phyloP scores from a whole-genome alignment of 2,797 vertebrate species.

The Diplodus sargus region DNA sequence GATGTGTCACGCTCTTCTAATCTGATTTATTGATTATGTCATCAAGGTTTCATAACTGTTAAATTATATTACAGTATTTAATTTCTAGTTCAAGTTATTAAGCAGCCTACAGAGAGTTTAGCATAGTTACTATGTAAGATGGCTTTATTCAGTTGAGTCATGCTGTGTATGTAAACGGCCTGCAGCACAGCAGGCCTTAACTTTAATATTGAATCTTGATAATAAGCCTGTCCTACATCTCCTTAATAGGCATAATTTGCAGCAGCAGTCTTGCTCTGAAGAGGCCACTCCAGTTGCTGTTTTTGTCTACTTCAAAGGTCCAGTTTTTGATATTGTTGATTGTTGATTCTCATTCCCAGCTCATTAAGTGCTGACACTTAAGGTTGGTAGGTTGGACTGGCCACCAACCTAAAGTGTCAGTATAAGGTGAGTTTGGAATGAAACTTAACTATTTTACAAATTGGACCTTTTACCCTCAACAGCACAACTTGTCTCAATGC shows the following conservation, averaged over 20 bases:
- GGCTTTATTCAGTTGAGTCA: neutral
- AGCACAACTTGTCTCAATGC: neutral
- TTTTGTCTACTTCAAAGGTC: neutral
- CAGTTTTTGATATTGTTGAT: too few species aligned
- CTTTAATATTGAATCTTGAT: conserved; percentile 6
- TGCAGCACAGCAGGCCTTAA: neutral
- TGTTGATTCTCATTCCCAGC: too few species aligned
- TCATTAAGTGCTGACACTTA: too few species aligned
- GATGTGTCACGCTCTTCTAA: neutral
- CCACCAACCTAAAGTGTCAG: too few species aligned
- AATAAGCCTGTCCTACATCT: neutral
- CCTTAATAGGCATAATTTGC: neutral
- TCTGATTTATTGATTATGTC: conserved; percentile 10
- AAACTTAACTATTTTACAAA: too few species aligned
- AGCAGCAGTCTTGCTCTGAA: neutral
- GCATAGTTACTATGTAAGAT: too few species aligned
- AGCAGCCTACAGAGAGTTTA: neutral
- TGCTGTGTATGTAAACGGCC: neutral
- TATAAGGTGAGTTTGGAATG: too few species aligned
- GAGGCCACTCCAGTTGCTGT: neutral
- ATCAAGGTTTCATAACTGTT: conserved; percentile 9
- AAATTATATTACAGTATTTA: neutral
- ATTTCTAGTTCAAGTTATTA: conserved; percentile 1
- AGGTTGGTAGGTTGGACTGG: too few species aligned
- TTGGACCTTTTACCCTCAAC: neutral